Evolutionary conservation across 2,797 vertebrate genomes (phyloP), one percentile per base, ranked within the genome.

Genomic region (Microtus agrestis): DNA sequence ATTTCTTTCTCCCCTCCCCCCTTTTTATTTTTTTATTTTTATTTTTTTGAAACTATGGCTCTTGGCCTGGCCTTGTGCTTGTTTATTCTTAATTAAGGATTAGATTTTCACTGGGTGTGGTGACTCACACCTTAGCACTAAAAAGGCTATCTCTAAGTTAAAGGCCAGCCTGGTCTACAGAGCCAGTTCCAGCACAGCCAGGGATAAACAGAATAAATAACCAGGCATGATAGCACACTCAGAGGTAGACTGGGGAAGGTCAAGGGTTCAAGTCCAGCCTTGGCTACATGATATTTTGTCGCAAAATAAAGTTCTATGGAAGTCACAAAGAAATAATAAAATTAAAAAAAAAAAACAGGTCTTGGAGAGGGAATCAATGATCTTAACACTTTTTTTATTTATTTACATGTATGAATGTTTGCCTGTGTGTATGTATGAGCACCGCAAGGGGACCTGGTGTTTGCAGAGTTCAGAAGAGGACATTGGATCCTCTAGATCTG

Each of bases 301-400:
- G 71, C n/a, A 54, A 27, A 67, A 54, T 88, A 59, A 80, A 56
- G 29, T 90, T 79, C 13, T 90, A 71, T 91, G 43, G 31, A 84
- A 92, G 59, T 91, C 73, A 87, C 31, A 93, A 81, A 76, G 27
- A 56, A 74, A 56, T 71, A 91, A 34, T 9, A 89, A 84, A 65
- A 84, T 61, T 51, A 12, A n/a, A 21, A n/a, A 65, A 21, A 65
- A 78, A 78, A 37, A 61, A 84, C 13, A 84, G 65, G 29, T 65
- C 17, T 84, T 46, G 10, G 29, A 40, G 54, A 82, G 4, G 56
- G 80, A 65, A 84, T 46, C 23, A 2, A 59, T 21, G 27, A 46
- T 84, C 17, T 46, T 84, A 46, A 63, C n/a, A 82, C 4, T 8
- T 8, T 37, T 82, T 84, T 43, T 2, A 37, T 25, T 81, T 81